Evolutionary conservation across 2,113 vertebrate species (phyloP), one percentile per base, ranked within the genome.

Genomic region (Stigmatopora argus): DNA sequence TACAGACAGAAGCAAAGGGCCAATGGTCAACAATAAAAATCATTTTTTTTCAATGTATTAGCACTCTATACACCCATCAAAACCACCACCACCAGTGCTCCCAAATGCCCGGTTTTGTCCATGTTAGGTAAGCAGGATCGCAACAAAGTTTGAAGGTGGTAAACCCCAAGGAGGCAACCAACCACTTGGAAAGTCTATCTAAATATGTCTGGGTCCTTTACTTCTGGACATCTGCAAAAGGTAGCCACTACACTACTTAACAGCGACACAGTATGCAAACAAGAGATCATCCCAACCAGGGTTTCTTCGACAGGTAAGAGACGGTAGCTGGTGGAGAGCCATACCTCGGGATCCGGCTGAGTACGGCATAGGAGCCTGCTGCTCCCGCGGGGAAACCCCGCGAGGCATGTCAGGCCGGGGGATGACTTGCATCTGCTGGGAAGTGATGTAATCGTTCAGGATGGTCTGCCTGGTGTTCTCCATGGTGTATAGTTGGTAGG

Each of bases 381-480:
- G 94, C 75, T 99, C 96, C 72, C 95, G 89, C 47, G 96, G 96
- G 12, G 97, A 98, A 64, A 99, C 75, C 0, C 93, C 95, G 76
- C 97, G 87, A 23, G 92, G 87, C 55, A 95, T 88, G 38, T 97
- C 95, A 0, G 96, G 92, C 34, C 95, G 92, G 19, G 96, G 90
- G 76, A 96, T 98, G 78, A 94, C 94, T 72, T 95, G 96, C 96
- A 99, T 99, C 90, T 99, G 96, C 85, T 99, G 96, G 35, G 97
- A 99, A 52, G 97, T 99, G 89, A 99, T 99, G 80, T 99, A 99
- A 83, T 99, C 97, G 0, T 98, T 99, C 26, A 99, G 90, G 87
- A 99, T 98, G 79, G 97, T 99, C 92, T 99, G 97, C 1, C 97
- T 89, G 0, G 96, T 98, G 74, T 98, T 99, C 88, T 99, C 97